Base-by-base conservation (phyloP, 2,113 vertebrate species). In the Hippocampus guttulatus region DNA sequence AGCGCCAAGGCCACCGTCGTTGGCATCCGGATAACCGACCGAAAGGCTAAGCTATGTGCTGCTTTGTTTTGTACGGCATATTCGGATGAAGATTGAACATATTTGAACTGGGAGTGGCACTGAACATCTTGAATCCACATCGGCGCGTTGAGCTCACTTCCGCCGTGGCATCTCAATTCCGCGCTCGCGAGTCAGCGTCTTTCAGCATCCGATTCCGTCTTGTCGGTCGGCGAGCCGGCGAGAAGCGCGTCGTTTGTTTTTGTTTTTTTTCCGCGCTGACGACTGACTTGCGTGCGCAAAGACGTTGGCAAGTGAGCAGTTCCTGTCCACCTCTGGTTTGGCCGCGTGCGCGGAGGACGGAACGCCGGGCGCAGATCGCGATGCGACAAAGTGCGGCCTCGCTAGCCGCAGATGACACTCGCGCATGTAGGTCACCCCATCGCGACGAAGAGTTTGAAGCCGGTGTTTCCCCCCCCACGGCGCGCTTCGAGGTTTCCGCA, bases 361-460 rank as follows among this genome's bases (percentile, higher is more conserved):
- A 84, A 73, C 3, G 78, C 80, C 68, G 70, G 16, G 77, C 52
- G 43, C 61, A 55, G 54, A 73, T 71, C 62, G 12, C 21, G 16
- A 57, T 68, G 67, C 75, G 47, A 83, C 73, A 83, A 67, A 58
- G 8, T 20, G 69, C 45, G 15, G 33, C 30, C 69, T 7, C 54
- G 5, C 33, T 69, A 77, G 69, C 78, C 71, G 75, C 58, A 81
- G 66, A 63, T 70, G 66, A 12, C 64, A 61, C 70, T 75, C 67
- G 64, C 54, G 74, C 77, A 88, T 87, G 69, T 89, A 87, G 87
- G 88, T 88, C 86, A 87, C 20, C 79, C 73, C 69, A 33, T 83
- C 77, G 77, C 81, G 68, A 80, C 61, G 49, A 1, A 64, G 74
- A 77, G 76, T 21, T 61, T 76, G 25, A 66, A 79, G 74, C 60